phyloP scores from a whole-genome alignment of 2,888 invertebrate genomes.

The Bursaphelenchus okinawaensis region DNA sequence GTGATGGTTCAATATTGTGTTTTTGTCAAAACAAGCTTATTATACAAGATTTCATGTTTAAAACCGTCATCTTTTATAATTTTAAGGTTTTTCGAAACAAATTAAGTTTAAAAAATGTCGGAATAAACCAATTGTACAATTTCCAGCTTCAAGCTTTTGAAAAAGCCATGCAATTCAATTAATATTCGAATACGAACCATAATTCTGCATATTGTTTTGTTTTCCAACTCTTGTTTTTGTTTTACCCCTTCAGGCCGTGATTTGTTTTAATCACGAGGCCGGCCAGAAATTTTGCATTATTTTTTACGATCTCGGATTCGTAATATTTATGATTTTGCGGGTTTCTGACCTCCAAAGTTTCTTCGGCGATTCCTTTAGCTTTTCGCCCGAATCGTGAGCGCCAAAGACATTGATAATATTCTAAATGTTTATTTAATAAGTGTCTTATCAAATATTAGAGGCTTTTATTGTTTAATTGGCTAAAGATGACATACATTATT shows the following conservation, averaged over 20 bases:
- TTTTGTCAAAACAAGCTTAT: too few species aligned
- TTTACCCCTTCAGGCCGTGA: neutral
- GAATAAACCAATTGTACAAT: slow-evolving; percentile 3
- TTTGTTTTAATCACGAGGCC: too few species aligned
- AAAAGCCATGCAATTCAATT: too few species aligned
- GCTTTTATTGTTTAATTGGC: too few species aligned
- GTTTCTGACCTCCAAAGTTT: neutral
- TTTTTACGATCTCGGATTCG: neutral
- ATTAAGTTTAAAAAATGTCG: neutral
- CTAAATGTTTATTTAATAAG: too few species aligned
- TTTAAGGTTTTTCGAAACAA: neutral
- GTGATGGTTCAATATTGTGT: too few species aligned
- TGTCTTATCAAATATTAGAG: too few species aligned
- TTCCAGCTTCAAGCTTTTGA: slow-evolving; percentile 7
- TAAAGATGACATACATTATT: too few species aligned
- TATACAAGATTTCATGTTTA: neutral
- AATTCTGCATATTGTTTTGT: neutral
- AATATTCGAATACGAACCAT: too few species aligned
- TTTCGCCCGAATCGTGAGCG: too few species aligned
- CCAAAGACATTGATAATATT: too few species aligned
- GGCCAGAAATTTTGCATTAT: neutral
- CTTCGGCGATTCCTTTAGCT: too few species aligned
- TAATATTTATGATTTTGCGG: neutral
- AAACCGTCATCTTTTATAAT: slow-evolving; percentile 7
- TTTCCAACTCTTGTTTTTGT: neutral